Conservation (phyloP, 2,888 invertebrate species). For the Torymus tubicola region DNA sequence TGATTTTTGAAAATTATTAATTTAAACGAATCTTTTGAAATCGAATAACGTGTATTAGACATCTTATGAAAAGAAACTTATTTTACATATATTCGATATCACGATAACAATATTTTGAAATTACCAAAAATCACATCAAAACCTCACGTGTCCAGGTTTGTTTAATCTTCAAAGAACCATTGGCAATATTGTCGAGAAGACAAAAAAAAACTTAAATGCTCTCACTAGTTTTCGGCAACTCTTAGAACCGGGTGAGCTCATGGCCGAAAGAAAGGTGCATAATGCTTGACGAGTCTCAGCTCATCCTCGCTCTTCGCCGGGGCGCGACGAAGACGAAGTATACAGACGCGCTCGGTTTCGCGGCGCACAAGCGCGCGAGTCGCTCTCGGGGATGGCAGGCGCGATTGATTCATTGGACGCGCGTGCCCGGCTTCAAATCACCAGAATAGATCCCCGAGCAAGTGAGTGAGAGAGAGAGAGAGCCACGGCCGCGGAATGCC, state of each 20-base stretch:
- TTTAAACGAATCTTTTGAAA: not conserved
- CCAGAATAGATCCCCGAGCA: conserved; percentile 73
- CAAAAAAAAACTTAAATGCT: not conserved
- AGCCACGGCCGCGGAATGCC: conserved; percentile 70
- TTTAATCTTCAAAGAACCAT: no score
- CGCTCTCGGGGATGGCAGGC: not conserved
- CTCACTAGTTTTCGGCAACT: no score
- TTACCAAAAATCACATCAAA: no score
- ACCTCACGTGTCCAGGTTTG: no score
- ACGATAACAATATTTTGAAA: no score
- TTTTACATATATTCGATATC: no score
- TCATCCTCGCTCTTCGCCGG: not conserved
- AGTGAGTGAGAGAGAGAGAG: conserved; percentile 7
- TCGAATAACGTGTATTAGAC: not conserved
- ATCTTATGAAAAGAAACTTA: not conserved
- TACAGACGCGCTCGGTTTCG: conserved; percentile 46
- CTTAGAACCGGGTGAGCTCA: no score
- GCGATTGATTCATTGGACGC: conserved; percentile 76
- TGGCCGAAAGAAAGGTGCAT: no score
- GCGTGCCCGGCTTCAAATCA: conserved; percentile 76
- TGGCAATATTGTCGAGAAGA: no score
- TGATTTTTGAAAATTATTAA: not conserved
- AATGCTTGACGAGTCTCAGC: no score
- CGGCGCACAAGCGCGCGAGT: conserved; percentile 54
- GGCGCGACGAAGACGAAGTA: conserved; percentile 59